Evolutionary conservation across 2,113 vertebrate species (phyloP), one percentile per base, ranked within the genome.

Genomic region (Elgaria multicarinata): DNA sequence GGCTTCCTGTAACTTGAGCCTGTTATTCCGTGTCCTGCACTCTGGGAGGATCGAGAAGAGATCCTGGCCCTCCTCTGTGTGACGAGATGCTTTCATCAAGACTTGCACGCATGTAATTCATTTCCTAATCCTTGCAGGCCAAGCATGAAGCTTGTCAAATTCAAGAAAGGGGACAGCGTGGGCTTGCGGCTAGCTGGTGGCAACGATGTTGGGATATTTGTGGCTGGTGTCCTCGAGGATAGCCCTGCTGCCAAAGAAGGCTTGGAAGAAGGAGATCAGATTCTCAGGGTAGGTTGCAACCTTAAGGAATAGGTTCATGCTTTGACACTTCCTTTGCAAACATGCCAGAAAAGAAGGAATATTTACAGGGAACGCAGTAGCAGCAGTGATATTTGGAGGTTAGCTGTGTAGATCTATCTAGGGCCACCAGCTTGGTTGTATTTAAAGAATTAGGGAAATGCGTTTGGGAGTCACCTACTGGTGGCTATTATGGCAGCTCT

Each of bases 101-200:
- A 72, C 77, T 62, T 33, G 50, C 55, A 13, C 36, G 0, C 20
- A 0, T 1, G 66, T 8, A 87, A 93, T 92, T 66, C 89, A 8
- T n/a, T 93, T 90, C 86, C 93, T 79, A 1, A 1, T 93, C 93
- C 93, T 90, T 94, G 87, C 96, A 99, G 99, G 96, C 99, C 99
- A 58, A 99, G 98, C 97, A 99, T 99, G 99, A 99, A 99, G 95
- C 97, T 99, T 95, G 99, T 99, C 77, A 99, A 99, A 96, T 99
- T 99, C 97, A 98, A 98, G 95, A 99, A 99, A 97, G 99, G 99
- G 89, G 99, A 99, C 85, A 99, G 99, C 2, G 99, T 99, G 91
- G 99, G 99, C 44, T 97, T 99, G 95, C 98, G 99, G n/a, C 97
- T 99, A 93, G 99, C 99, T 69, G 99, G 99, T 89, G 99, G 99